Evolutionary conservation across 2,888 invertebrate genomes (phyloP), one percentile per base, ranked within the genome.

Genomic region (Eumerus sabulonum): DNA sequence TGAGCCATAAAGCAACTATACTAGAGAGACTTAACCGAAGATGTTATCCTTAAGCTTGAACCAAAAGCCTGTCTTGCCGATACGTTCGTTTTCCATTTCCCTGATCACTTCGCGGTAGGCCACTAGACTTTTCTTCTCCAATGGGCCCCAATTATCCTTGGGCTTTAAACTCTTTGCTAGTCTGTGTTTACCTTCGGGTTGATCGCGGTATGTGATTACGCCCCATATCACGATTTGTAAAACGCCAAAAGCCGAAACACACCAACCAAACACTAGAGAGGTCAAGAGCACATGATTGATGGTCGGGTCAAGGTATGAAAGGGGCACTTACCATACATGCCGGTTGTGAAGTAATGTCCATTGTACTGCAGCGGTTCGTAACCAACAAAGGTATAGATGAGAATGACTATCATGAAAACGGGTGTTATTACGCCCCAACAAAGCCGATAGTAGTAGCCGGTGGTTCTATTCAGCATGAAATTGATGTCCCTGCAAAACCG

Each of bases 381-480:
- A 0, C 91, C 91, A 0, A 89, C 85, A 36, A 95, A 86, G 4
- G 93, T 94, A 85, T 95, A 95, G 16, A 94, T 82, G 83, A 95
- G 91, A 54, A 96, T 94, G 4, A 90, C 86, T 5, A 92, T 86
- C 90, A 95, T 92, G 77, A 94, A 89, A 0, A 91, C 85, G 0
- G 96, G 96, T 2, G 94, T 94, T 57, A 95, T 88, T 16, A 94
- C 56, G 0, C 92, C 92, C 96, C 96, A 96, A 82, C 94, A 95
- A 42, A 94, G 82, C 74, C 95, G 91, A 93, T 95, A 96, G 86
- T 95, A 96, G n/a, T 92, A 83, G 0, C 93, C 85, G 0, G 89
- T 88, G 85, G 92, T 92, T 18, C 90, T 90, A 51, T 92, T 92
- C 83, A 94, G 87, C 96, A 96, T 96, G 86, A 93, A 96, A 85